phyloP scores from a whole-genome alignment of 2,888 invertebrate genomes.

The Brachyopa scutellaris region DNA sequence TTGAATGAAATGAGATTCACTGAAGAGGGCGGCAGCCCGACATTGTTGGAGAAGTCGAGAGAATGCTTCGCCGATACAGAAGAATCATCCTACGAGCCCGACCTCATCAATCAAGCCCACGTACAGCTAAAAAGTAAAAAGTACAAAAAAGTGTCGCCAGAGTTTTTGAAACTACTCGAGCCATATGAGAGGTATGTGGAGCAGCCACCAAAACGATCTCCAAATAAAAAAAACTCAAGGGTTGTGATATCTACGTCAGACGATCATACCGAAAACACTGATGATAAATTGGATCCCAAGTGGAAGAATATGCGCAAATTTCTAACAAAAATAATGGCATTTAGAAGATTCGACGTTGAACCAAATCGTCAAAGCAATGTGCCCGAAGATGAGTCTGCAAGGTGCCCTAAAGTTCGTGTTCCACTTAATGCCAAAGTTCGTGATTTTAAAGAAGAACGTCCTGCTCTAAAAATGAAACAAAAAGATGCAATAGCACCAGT shows the following conservation, averaged over 20 bases:
- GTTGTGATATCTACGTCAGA: background rate
- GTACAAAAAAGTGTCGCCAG: slow-evolving; percentile 57
- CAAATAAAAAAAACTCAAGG: background rate
- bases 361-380: too few species aligned
- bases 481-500: too few species aligned
- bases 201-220: background rate
- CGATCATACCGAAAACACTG: background rate
- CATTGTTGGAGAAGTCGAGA: too few species aligned
- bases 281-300: background rate
- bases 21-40: too few species aligned
- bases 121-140: background rate
- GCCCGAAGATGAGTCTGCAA: too few species aligned
- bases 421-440: too few species aligned
- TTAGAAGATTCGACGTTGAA: background rate
- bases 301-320: background rate
- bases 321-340: background rate
- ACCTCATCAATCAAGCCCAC: background rate
- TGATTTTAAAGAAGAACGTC: too few species aligned
- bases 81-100: background rate
- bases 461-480: too few species aligned
- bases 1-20: too few species aligned
- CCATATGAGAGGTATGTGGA: slow-evolving; percentile 6
- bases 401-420: too few species aligned
- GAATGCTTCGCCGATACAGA: background rate
- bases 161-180: slow-evolving; percentile 38